These are phyloP conservation scores for Anhinga anhinga DNA, from an alignment of 2,113 vertebrate genomes.

Conservation along the genomic window DNA sequence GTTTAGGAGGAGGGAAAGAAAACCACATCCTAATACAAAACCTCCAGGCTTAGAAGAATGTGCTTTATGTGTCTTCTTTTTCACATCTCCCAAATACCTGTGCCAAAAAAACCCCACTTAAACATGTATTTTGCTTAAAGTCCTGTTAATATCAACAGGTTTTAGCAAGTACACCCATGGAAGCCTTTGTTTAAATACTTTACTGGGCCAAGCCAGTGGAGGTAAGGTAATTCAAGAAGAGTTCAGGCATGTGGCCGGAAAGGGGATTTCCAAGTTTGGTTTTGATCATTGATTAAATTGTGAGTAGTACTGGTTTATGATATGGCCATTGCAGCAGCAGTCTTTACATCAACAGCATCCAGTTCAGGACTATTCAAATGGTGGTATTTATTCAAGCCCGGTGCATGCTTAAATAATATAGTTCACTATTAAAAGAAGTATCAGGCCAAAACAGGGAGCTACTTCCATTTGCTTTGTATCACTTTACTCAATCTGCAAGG, in stretches of 20 bases:
- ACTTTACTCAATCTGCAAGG: background rate
- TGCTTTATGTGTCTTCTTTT: background rate
- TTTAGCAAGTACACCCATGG: background rate
- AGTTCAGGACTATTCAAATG: background rate
- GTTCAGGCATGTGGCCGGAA: background rate
- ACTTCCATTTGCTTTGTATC: background rate
- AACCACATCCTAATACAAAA: background rate
- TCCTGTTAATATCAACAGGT: background rate
- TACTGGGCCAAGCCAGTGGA: background rate
- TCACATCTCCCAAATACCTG: background rate
- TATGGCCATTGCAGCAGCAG: background rate
- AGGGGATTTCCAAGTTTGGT: background rate
- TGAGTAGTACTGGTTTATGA: background rate
- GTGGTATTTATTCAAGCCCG: background rate
- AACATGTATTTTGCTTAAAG: background rate
- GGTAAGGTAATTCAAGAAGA: background rate
- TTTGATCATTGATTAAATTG: background rate
- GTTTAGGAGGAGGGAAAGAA: background rate
- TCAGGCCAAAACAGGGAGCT: background rate
- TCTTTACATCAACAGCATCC: background rate
- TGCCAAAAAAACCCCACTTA: background rate
- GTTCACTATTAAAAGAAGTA: background rate
- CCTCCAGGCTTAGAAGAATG: background rate
- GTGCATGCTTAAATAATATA: background rate
- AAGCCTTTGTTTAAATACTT: background rate